A percentile compares a stretch with the other conserved stretches of the same genome.
phyloP scores from a whole-genome alignment of 2,797 vertebrate genomes.

The Fistularia tabacaria region DNA sequence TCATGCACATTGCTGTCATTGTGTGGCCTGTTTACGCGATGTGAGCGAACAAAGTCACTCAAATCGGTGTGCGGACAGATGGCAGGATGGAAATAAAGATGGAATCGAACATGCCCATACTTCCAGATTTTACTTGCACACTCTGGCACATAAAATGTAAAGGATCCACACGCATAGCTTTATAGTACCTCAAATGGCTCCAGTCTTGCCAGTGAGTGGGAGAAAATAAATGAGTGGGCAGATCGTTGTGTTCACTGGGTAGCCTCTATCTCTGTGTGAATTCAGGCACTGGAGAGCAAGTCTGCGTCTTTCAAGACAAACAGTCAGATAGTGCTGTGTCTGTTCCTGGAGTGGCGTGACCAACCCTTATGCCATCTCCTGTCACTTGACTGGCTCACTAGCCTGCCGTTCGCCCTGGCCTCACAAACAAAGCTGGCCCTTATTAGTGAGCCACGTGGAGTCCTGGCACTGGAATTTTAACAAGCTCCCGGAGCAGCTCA shows the following conservation, averaged over 20 bases:
- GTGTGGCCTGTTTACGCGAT: conserved; percentile 36
- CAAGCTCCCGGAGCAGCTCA: conserved; percentile 63
- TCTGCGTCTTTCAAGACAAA: conserved; percentile 20
- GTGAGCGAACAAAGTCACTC: conserved; percentile 21
- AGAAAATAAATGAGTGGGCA: not conserved
- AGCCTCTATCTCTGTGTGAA: conserved; percentile 17
- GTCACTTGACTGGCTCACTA: conserved; percentile 59
- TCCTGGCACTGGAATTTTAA: conserved; percentile 72
- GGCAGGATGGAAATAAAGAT: conserved; percentile 12
- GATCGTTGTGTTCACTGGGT: conserved; percentile 12
- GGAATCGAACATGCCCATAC: conserved; percentile 3
- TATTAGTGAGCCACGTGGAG: conserved; percentile 60
- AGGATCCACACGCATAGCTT: no score
- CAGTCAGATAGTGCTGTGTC: conserved; percentile 50
- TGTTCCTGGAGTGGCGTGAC: conserved; percentile 63
- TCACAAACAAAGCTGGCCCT: conserved; percentile 57
- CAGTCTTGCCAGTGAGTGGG: no score
- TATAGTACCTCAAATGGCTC: conserved; percentile 11
- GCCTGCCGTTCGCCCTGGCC: conserved; percentile 50
- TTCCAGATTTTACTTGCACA: conserved; percentile 11
- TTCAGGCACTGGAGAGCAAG: conserved; percentile 1
- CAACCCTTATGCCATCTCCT: conserved; percentile 54
- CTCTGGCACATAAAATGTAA: no score
- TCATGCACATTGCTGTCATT: conserved; percentile 29
- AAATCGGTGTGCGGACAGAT: conserved; percentile 46